These are phyloP conservation scores for Montipora capricornis DNA, from an alignment of 64 coral and sea anemone species.

Conservation along the genomic window DNA sequence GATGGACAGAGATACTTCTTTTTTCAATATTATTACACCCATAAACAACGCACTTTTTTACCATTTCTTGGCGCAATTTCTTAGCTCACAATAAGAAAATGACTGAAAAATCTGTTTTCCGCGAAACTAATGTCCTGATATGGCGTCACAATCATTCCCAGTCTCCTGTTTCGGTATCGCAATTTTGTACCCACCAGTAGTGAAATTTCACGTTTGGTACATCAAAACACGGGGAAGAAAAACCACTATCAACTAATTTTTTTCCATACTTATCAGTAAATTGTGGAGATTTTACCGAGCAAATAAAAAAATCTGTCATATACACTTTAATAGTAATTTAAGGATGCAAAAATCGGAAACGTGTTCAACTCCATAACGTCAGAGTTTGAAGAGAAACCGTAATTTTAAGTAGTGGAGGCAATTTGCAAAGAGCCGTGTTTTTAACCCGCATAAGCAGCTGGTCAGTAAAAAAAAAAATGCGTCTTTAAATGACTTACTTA, in stretches of 20 bases:
- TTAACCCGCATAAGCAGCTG: too few species aligned
- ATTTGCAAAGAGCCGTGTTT: too few species aligned
- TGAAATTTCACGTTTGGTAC: background rate
- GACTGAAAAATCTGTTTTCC: background rate
- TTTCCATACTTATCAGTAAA: background rate
- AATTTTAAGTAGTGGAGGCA: too few species aligned
- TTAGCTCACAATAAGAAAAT: background rate
- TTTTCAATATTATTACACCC: background rate
- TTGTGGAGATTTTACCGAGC: too few species aligned
- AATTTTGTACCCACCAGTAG: background rate
- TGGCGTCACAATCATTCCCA: background rate
- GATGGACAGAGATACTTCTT: constrained; percentile 26
- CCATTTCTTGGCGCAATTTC: background rate
- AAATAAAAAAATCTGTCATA: too few species aligned
- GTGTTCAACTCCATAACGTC: too few species aligned
- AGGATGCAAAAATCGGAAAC: too few species aligned
- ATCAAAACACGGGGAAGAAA: background rate
- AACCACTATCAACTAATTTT: background rate
- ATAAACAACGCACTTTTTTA: background rate
- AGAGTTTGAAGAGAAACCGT: too few species aligned
- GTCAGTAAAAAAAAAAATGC: background rate
- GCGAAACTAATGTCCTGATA: background rate
- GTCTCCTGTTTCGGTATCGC: background rate
- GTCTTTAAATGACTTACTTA: background rate
- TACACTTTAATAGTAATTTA: too few species aligned